phyloP scores from a whole-genome alignment of 2,797 vertebrate genomes.

The Peromyscus melanophrys region DNA sequence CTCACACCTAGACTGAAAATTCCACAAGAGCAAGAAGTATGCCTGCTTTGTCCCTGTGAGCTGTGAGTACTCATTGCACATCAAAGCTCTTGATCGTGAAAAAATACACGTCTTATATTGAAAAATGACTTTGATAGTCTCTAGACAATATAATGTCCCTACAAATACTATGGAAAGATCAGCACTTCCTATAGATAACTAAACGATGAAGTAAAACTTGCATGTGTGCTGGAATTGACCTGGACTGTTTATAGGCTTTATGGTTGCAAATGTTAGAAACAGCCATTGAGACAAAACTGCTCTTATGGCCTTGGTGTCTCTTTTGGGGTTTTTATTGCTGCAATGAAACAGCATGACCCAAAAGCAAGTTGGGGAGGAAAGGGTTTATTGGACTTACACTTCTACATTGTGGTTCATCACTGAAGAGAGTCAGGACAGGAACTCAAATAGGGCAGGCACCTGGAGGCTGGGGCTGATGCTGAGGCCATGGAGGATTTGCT shows the following conservation, averaged over 20 bases:
- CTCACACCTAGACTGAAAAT: neutral
- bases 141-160: neutral
- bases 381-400: too few species aligned
- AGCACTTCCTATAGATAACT: neutral
- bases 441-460: too few species aligned
- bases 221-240: neutral
- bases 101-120: neutral
- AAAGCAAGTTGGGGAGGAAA: too few species aligned
- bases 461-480: too few species aligned
- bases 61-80: neutral
- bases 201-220: conserved; percentile 30
- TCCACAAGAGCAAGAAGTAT: neutral
- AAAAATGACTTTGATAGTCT: neutral
- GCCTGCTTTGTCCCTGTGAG: neutral
- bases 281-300: neutral
- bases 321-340: too few species aligned
- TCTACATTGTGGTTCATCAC: too few species aligned
- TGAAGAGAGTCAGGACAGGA: too few species aligned
- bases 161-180: conserved; percentile 25
- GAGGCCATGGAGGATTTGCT: too few species aligned
- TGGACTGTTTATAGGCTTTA: neutral
- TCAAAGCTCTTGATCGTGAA: neutral
- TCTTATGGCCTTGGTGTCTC: neutral
- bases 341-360: too few species aligned
- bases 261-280: conserved; percentile 8